These are phyloP conservation scores for Puntigrus tetrazona DNA, from an alignment of 2,113 vertebrate species.

Conservation along the genomic window DNA sequence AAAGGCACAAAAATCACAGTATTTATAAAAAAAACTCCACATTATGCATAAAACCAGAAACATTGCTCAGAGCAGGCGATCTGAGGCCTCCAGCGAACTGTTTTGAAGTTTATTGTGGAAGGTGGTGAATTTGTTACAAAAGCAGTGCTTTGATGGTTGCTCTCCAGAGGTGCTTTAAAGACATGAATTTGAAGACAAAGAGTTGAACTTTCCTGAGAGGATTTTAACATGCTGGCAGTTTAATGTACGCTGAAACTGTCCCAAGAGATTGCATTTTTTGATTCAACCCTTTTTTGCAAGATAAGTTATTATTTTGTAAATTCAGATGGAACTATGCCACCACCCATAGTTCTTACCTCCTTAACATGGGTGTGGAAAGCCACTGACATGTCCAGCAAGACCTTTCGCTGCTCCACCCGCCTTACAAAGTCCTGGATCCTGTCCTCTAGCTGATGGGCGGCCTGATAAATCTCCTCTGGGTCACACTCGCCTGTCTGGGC, in stretches of 20 bases:
- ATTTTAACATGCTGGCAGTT: not conserved
- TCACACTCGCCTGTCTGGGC: constrained; percentile 99
- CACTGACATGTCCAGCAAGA: constrained; percentile 98
- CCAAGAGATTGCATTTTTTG: not conserved
- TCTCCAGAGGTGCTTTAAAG: not conserved
- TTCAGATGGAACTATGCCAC: not conserved
- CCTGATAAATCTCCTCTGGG: constrained; percentile 98
- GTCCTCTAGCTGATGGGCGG: constrained; percentile 96
- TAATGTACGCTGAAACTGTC: not conserved
- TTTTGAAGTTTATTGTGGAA: constrained; percentile 1
- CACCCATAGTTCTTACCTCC: constrained; percentile 79
- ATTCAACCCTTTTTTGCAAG: not conserved
- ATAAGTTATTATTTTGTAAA: not conserved
- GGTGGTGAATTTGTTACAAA: not conserved
- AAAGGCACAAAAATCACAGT: not conserved
- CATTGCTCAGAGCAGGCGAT: not conserved
- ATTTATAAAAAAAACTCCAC: not conserved
- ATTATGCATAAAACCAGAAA: constrained; percentile 6
- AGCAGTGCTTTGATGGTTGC: not conserved
- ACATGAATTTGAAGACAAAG: not conserved
- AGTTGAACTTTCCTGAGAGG: not conserved
- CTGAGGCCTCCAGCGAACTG: not conserved
- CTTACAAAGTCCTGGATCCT: constrained; percentile 97
- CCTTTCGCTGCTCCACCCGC: constrained; percentile 95
- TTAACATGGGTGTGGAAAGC: constrained; percentile 98